phyloP scores from a whole-genome alignment of 2,113 vertebrate species.

The Boleophthalmus pectinirostris region DNA sequence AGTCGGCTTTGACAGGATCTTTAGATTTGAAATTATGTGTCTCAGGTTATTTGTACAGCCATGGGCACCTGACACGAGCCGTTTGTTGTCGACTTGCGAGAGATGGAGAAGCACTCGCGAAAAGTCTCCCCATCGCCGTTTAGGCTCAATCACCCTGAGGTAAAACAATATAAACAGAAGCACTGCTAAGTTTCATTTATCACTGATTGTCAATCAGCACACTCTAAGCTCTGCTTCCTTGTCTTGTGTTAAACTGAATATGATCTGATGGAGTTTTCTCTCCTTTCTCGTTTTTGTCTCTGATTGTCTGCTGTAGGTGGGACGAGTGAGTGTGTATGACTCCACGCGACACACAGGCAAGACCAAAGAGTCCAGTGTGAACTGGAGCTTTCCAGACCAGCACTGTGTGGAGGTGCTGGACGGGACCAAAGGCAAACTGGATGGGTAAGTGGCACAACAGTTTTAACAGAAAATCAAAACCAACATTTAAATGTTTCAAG shows the following conservation, averaged over 20 bases:
- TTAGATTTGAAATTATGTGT: not conserved
- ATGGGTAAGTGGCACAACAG: slow-evolving; percentile 76
- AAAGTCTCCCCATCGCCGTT: slow-evolving; percentile 81
- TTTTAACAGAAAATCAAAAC: not conserved
- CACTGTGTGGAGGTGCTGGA: slow-evolving; percentile 89
- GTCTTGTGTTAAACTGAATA: not conserved
- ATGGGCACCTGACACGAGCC: slow-evolving; percentile 91
- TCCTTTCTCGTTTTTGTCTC: slow-evolving; percentile 7
- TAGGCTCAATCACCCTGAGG: slow-evolving; percentile 79
- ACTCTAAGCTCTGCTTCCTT: slow-evolving; percentile 9
- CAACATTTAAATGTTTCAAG: not conserved
- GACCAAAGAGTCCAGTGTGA: slow-evolving; percentile 96
- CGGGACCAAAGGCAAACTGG: slow-evolving; percentile 93
- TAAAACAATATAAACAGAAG: slow-evolving; percentile 31
- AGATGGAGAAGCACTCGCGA: slow-evolving; percentile 74
- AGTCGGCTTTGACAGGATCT: not conserved
- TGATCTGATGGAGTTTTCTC: slow-evolving; percentile 11
- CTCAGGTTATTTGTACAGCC: slow-evolving; percentile 94
- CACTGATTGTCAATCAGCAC: not conserved
- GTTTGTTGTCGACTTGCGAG: slow-evolving; percentile 91
- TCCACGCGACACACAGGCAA: slow-evolving; percentile 93
- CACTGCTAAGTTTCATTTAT: not conserved
- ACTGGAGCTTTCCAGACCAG: slow-evolving; percentile 91
- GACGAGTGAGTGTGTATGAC: slow-evolving; percentile 95
- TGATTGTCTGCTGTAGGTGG: slow-evolving; percentile 77